Evolutionary conservation across 2,888 invertebrate genomes (phyloP).

Genomic region (Mythimna lalbum): DNA sequence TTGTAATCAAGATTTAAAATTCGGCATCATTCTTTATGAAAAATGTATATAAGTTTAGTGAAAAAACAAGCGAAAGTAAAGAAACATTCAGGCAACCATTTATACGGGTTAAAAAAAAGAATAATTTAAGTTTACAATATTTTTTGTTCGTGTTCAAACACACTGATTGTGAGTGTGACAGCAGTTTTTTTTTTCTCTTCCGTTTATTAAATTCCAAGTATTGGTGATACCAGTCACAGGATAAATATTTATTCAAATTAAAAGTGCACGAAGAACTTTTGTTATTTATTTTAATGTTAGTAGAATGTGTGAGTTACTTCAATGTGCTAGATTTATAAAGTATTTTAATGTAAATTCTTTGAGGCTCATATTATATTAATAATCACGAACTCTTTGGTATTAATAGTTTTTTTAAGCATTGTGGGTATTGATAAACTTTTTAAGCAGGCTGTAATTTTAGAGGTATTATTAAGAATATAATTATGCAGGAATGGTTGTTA

Average conservation of each 20-base stretch:
- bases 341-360: neutral
- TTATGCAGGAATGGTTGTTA: too few relatives aligned
- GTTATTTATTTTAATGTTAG: too few relatives aligned
- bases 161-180: neutral
- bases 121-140: neutral
- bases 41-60: neutral
- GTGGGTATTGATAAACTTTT: neutral
- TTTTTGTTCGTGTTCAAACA: neutral
- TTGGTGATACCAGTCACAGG: neutral
- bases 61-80: neutral
- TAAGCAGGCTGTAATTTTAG: neutral
- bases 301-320: too few relatives aligned
- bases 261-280: neutral
- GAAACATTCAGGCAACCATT: too few relatives aligned
- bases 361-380: neutral
- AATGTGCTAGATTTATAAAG: neutral
- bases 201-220: conserved; percentile 1
- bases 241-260: neutral
- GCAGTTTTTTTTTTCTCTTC: neutral
- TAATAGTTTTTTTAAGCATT: neutral
- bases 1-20: neutral
- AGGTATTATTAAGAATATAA: neutral
- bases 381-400: conserved; percentile 4
- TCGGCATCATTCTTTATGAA: neutral
- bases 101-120: neutral